phyloP scores from a whole-genome alignment of 2,113 vertebrate species.

The Meleagris gallopavo region DNA sequence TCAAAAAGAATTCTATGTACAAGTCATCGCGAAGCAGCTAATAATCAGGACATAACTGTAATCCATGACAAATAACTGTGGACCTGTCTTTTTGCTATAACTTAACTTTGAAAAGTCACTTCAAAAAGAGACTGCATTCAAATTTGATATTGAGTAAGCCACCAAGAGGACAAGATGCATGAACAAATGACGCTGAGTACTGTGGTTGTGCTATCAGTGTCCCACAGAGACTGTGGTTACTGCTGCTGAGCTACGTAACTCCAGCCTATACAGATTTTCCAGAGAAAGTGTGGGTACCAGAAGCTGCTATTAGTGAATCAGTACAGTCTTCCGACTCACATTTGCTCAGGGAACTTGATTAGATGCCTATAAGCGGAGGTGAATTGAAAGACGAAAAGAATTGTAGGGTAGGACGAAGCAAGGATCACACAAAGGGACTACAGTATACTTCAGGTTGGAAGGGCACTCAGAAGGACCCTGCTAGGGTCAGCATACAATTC shows the following conservation, averaged over 20 bases:
- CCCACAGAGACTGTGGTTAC: background rate
- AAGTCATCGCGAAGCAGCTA: background rate
- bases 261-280: background rate
- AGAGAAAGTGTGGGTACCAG: background rate
- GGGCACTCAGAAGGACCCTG: background rate
- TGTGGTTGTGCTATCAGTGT: background rate
- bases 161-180: background rate
- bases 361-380: background rate
- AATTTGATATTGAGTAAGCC: background rate
- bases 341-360: background rate
- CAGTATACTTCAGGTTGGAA: background rate
- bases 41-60: background rate
- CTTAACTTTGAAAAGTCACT: background rate
- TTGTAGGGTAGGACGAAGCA: background rate
- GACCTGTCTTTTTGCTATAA: background rate
- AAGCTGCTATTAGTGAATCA: background rate
- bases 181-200: background rate
- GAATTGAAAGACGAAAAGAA: background rate
- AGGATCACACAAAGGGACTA: background rate
- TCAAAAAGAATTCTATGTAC: background rate
- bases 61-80: background rate
- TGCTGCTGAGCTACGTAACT: background rate
- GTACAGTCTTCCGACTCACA: fast-evolving
- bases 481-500: background rate
- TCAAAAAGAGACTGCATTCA: background rate